phyloP scores from a whole-genome alignment of 1,140 invertebrate species.

The Brachionus angularis region DNA sequence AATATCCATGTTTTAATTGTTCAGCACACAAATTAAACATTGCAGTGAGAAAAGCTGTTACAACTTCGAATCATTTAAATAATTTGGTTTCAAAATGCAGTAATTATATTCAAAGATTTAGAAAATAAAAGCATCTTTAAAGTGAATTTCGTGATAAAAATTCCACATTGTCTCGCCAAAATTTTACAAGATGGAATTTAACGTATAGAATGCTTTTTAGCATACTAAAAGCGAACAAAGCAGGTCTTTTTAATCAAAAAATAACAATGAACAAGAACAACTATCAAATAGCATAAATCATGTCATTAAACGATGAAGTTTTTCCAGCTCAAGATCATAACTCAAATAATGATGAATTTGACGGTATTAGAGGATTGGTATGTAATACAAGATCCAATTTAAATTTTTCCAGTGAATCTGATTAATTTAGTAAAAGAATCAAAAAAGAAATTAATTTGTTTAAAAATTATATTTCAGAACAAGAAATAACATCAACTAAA shows the following conservation, averaged over 20 bases:
- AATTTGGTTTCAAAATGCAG: neutral
- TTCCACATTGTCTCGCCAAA: neutral
- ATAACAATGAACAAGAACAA: neutral
- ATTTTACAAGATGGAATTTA: conserved; percentile 3
- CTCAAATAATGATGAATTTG: neutral
- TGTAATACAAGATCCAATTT: neutral
- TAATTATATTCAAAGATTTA: neutral
- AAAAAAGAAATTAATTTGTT: neutral
- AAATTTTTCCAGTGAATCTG: neutral
- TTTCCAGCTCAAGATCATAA: neutral
- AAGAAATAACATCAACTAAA: neutral
- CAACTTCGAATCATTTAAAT: neutral
- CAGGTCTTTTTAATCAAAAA: neutral
- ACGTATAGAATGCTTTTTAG: neutral
- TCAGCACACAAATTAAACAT: conserved; percentile 9
- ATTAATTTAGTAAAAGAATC: neutral
- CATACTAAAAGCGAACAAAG: conserved; percentile 1
- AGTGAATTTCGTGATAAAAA: neutral
- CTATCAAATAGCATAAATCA: neutral
- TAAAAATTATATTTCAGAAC: neutral
- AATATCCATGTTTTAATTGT: neutral
- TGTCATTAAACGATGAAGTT: neutral
- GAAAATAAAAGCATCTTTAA: conserved; percentile 10
- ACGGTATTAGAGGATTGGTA: neutral
- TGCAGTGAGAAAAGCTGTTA: neutral